Evolutionary conservation across 2,113 vertebrate species (phyloP), one percentile per base, ranked within the genome.

Genomic region (Morone saxatilis): DNA sequence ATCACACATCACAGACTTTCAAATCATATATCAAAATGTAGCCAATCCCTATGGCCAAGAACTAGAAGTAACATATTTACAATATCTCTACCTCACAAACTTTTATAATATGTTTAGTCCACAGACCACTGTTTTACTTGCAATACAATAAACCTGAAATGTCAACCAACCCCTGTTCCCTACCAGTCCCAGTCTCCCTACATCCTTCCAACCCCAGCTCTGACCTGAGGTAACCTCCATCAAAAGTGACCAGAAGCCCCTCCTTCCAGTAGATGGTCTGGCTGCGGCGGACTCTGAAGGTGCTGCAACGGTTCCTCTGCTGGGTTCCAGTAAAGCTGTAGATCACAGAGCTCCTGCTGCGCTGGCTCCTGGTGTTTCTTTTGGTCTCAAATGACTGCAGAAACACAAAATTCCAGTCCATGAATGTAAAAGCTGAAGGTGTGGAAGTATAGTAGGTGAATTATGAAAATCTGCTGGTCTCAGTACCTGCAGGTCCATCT

Each of bases 151-250:
- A 31, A 31, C 31, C 31, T 31, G 31, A 31, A 31, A 31, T 31
- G 31, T 31, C 31, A 31, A 31, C 31, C 31, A 31, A 31, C 31
- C 31, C 31, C 31, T 3, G 31, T 31, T 31, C 31, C 31, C 31
- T 31, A 31, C 31, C 31, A 31, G 31, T 31, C 31, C 31, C 31
- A 31, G 31, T 31, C 31, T 31, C 31, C 31, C 40, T 13, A 10
- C 25, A 59, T 54, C 2, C 11, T 19, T 51, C 7, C 12, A 40
- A 8, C 1, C 5, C 5, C 7, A 43, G 3, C 70, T 77, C 90
- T 94, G 88, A 99, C 98, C 98, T 99, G 85, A 99, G 95, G 93
- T 97, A 98, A 71, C 98, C 98, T 17, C 98, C 98, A 11, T 97
- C 96, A 69, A 99, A 99, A 16, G 97, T 98, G 90, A 99, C 96